Evolutionary conservation across 2,113 vertebrate species (phyloP).

Genomic region (Oxyura jamaicensis): DNA sequence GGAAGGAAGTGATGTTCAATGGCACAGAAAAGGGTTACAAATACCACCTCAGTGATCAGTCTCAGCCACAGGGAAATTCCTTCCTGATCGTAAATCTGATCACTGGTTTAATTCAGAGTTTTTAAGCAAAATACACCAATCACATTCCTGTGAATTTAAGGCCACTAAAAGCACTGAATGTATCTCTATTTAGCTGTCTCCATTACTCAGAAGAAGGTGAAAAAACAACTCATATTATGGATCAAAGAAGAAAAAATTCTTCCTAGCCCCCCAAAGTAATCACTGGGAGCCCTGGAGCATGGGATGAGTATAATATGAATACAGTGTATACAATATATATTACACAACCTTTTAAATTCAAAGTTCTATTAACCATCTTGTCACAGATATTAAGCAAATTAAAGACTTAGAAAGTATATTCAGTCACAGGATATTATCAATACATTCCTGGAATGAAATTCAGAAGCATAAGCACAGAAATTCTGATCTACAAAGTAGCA

Average conservation of each 20-base stretch:
- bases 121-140: background rate
- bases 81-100: background rate
- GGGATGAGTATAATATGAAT: constrained; percentile 41
- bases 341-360: constrained; percentile 39
- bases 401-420: constrained; percentile 32
- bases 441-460: constrained; percentile 30
- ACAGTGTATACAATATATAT: constrained; percentile 51
- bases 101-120: background rate
- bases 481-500: background rate
- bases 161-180: background rate
- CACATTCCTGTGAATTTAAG: background rate
- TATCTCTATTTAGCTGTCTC: background rate
- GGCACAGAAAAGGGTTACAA: background rate
- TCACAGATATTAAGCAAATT: constrained; percentile 55
- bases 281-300: background rate
- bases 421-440: constrained; percentile 28
- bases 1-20: background rate
- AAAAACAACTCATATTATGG: background rate
- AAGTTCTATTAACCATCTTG: constrained; percentile 32
- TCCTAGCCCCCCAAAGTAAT: constrained; percentile 24
- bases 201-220: background rate
- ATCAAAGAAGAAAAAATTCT: constrained; percentile 42
- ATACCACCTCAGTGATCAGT: background rate
- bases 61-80: background rate
- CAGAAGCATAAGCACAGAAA: background rate